Evolutionary conservation across 2,113 vertebrate species (phyloP).

Genomic region (Neopipo cinnamomea): DNA sequence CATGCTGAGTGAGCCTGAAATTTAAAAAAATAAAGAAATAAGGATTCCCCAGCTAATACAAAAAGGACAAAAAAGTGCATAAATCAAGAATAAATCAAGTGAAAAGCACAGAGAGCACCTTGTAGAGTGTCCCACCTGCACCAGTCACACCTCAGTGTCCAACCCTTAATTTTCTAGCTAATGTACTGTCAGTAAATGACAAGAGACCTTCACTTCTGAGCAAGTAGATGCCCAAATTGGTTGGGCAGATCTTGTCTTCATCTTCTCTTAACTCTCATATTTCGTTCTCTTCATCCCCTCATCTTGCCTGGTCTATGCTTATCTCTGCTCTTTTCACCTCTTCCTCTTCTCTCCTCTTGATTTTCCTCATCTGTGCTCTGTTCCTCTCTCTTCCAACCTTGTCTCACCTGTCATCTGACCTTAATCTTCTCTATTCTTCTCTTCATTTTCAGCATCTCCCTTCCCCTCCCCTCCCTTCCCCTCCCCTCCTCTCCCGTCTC

Average conservation of each 20-base stretch:
- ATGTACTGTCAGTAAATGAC: neutral
- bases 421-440: neutral
- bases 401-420: neutral
- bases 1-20: slow-evolving; percentile 85
- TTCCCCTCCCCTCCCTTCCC: too few species aligned
- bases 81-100: neutral
- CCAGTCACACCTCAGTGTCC: neutral
- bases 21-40: neutral
- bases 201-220: neutral
- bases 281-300: neutral
- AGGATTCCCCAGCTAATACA: neutral
- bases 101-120: neutral
- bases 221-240: neutral
- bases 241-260: neutral
- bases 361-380: neutral
- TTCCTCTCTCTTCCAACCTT: neutral
- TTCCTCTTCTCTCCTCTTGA: neutral
- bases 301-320: neutral
- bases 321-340: neutral
- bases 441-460: neutral
- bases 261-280: neutral
- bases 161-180: neutral
- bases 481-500: neutral
- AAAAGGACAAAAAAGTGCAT: neutral
- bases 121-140: neutral